phyloP scores from a whole-genome alignment of 2,888 invertebrate species.

The Halictus quadricinctus region DNA sequence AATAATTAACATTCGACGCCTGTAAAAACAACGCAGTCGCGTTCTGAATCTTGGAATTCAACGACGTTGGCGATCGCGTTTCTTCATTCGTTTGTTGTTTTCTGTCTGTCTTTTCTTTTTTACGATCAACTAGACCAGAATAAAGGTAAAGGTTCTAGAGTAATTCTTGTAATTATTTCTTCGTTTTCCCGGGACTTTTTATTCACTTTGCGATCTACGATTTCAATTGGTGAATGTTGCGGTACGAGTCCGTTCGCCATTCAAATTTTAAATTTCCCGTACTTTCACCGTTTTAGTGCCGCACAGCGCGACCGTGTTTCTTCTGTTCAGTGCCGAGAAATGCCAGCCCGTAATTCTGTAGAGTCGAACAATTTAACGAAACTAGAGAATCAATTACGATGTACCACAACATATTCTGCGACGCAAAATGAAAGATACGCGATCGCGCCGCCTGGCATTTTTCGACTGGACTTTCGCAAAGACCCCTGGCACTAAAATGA shows the following conservation, averaged over 20 bases:
- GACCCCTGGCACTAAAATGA: not conserved
- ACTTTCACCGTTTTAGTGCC: not conserved
- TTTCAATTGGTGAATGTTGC: not conserved
- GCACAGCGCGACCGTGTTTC: not conserved
- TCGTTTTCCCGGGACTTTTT: not conserved
- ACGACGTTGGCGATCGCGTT: not conserved
- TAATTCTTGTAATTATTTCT: not conserved
- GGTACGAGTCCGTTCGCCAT: not conserved
- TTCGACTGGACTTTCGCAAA: not conserved
- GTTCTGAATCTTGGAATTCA: not conserved
- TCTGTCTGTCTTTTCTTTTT: not conserved
- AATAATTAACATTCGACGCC: not conserved
- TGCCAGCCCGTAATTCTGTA: not conserved
- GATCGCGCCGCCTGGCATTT: not conserved
- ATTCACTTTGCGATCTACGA: not conserved
- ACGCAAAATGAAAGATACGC: not conserved
- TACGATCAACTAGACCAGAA: not conserved
- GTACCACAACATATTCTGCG: not conserved
- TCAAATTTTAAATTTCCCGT: not conserved
- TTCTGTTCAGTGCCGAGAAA: not conserved
- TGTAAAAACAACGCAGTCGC: not conserved
- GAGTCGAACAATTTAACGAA: not conserved
- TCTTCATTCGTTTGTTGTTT: not conserved
- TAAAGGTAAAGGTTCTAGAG: conserved; percentile 27
- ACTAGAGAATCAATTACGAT: not conserved